phyloP scores from a whole-genome alignment of 1,140 invertebrate genomes.

The Leptoteleia sp. region DNA sequence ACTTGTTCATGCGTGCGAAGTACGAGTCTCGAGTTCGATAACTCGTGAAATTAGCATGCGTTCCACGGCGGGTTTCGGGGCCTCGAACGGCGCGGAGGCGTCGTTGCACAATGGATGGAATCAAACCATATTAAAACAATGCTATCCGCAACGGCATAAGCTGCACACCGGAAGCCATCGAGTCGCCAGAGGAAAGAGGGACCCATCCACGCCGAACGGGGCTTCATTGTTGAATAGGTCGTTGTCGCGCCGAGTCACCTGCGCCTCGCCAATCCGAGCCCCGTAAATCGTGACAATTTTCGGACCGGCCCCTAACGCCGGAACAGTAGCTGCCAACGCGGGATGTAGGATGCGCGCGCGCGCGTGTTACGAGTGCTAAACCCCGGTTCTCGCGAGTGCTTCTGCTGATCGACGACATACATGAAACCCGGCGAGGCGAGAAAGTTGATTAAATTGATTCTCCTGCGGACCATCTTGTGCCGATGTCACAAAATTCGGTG shows the following conservation, averaged over 20 bases:
- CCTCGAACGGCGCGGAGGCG: conserved; percentile 68
- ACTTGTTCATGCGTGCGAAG: conserved; percentile 66
- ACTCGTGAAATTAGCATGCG: conserved; percentile 71
- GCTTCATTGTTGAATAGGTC: conserved; percentile 78
- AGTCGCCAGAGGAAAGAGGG: conserved; percentile 69
- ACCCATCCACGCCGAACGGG: conserved; percentile 69
- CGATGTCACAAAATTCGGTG: conserved; percentile 52
- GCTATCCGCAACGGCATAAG: conserved; percentile 65
- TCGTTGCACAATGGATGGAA: conserved; percentile 71
- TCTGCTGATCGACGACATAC: conserved; percentile 26
- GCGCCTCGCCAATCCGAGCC: conserved; percentile 12
- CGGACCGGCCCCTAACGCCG: too few species aligned
- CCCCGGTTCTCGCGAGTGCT: too few species aligned
- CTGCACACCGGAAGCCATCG: conserved; percentile 74
- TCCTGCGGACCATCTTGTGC: conserved; percentile 52
- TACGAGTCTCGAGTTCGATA: conserved; percentile 58
- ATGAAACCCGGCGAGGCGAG: conserved; percentile 73
- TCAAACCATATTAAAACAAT: conserved; percentile 77
- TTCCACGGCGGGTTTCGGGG: conserved; percentile 42
- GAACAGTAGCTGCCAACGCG: neutral
- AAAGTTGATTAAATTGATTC: conserved; percentile 69
- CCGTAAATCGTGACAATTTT: conserved; percentile 13
- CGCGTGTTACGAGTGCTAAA: too few species aligned
- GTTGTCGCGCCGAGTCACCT: conserved; percentile 72
- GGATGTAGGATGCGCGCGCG: too few species aligned